Base-by-base conservation (phyloP, 1,140 invertebrate species). In the Amphibalanus amphitrite region DNA sequence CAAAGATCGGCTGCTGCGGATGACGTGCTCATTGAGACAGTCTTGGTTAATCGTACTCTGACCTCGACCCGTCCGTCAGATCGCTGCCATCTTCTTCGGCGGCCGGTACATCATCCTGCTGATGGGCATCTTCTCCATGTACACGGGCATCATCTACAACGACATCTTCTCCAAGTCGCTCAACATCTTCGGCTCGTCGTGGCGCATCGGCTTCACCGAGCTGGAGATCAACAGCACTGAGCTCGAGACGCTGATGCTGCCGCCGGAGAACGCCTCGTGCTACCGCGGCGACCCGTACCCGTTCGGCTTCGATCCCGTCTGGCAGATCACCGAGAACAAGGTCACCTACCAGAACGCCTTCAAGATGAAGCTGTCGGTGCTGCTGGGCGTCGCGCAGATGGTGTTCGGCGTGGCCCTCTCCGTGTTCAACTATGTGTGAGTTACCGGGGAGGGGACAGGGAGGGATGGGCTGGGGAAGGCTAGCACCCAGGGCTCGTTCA, bases 71-170 rank as follows among this genome's bases (percentile, higher is more conserved):
- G 30, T n/a, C 73, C 81, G 81, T 70, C 84, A 91, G 87, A 97
- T 98, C 76, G 96, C 92, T 89, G 92, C 90, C 77, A 98, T 95
- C 70, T 97, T 98, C 84, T 99, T 98, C 80, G 90, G 89, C 33
- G 97, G 97, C 71, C 89, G 97, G 70, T 99, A 99, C 81, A 96
- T 99, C 74, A 94, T 99, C 69, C 82, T 98, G 28, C 82, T 99
- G 70, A 99, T 99, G 97, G 96, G 96, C 25, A 76, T 91, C 0
- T 99, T 99, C 80, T 97, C 95, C 0, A 90, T 98, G 71, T 98
- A 98, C 81, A 97, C 95, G 28, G 96, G 96, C 1, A 78, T 98
- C n/a, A 88, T 99, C 59, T 99, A 99, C 81, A 99, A 99, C 80
- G 97, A 99, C 78, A 82, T 95, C 15, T 98, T 98, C 81, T 95